These are phyloP conservation scores for Ophion costatus DNA, from an alignment of 2,888 invertebrate genomes.

Conservation along the genomic window DNA sequence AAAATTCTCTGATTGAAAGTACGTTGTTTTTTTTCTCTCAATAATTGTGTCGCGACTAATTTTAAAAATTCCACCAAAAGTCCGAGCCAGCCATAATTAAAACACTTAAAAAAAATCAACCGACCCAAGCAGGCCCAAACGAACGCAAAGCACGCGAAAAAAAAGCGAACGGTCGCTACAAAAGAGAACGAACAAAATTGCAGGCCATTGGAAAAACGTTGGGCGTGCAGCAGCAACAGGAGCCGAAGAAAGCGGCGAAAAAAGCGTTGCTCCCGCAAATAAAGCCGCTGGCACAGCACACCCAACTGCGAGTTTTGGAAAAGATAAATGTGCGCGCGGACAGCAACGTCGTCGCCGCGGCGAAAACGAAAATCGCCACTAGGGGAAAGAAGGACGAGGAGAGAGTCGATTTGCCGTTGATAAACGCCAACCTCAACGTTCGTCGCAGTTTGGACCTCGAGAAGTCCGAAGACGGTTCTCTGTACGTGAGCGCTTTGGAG, in stretches of 20 bases:
- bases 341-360: constrained; percentile 57
- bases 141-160: no score
- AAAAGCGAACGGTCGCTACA: neutral
- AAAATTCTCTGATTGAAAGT: no score
- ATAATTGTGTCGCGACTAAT: no score
- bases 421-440: constrained; percentile 71
- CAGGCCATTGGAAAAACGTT: constrained; percentile 80
- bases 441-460: constrained; percentile 85
- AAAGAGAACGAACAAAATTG: constrained; percentile 19
- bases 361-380: constrained; percentile 70
- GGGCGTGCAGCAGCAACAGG: constrained; percentile 73
- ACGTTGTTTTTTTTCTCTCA: no score
- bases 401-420: constrained; percentile 64
- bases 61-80: no score
- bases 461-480: constrained; percentile 89
- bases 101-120: no score
- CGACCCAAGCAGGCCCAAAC: no score
- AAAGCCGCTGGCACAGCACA: constrained; percentile 67
- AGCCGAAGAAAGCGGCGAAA: constrained; percentile 76
- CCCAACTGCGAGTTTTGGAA: constrained; percentile 70
- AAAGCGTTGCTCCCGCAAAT: constrained; percentile 67
- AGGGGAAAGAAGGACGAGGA: constrained; percentile 74
- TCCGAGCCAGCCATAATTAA: no score
- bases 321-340: constrained; percentile 73
- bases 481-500: constrained; percentile 91